phyloP scores from a whole-genome alignment of 2,113 vertebrate genomes.

The Thryonomys swinderianus region DNA sequence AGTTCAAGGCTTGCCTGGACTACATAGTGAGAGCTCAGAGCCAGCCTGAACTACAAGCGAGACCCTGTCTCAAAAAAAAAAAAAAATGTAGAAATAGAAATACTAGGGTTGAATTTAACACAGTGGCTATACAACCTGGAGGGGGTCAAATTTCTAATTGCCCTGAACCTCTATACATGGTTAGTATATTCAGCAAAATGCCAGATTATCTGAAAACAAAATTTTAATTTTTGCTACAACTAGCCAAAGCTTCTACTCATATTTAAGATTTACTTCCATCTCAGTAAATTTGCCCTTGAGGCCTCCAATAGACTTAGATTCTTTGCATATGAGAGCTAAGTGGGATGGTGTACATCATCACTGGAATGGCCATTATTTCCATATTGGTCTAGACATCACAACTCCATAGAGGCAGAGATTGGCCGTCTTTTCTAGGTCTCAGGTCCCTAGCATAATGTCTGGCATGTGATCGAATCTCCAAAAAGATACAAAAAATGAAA shows the following conservation, averaged over 20 bases:
- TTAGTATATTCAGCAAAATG: not conserved
- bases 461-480: not conserved
- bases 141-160: not conserved
- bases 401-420: not conserved
- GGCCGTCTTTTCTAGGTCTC: not conserved
- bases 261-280: conserved; percentile 5
- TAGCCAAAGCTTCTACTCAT: conserved; percentile 27
- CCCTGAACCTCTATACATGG: not conserved
- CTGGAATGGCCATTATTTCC: not conserved
- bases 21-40: too few species aligned
- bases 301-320: not conserved
- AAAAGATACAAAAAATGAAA: conserved; percentile 53
- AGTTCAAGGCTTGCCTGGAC: too few species aligned
- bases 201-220: not conserved
- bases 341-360: not conserved
- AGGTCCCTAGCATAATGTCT: not conserved
- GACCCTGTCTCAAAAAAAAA: too few species aligned
- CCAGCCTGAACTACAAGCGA: too few species aligned
- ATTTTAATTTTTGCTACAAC: not conserved
- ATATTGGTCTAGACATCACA: not conserved
- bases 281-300: conserved; percentile 12
- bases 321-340: not conserved
- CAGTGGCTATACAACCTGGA: not conserved
- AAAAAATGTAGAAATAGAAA: not conserved
- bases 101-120: not conserved